Evolutionary conservation across 2,888 invertebrate species (phyloP), one percentile per base, ranked within the genome.

Genomic region (Polymixis lichenea): DNA sequence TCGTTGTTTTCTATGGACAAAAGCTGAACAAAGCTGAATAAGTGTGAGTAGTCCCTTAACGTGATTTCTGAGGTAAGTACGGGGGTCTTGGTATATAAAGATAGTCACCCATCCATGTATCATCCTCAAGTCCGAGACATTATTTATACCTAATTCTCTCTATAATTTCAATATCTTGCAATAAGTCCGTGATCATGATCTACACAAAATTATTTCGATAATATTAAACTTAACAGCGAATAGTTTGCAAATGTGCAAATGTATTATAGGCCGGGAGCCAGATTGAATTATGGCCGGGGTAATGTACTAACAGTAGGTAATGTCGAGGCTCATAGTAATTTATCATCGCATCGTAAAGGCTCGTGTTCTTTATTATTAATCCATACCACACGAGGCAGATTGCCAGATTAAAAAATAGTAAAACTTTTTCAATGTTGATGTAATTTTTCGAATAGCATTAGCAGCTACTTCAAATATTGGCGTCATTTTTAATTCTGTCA

Each of bases 281-380:
- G 70, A 75, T 72, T 81, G 83, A 86, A 72, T 88, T 84, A 86
- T 82, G 75, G n/a, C 56, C 38, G 56, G 51, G 62, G 56, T 82
- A 80, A 84, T 82, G 70, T 77, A 78, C 74, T 69, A 60, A 43
- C 64, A 70, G 68, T 58, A 38, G 19, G 81, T 78, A 79, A 86
- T 77, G 73, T 73, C 76, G 69, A 61, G 53, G 64, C 62, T 49
- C 65, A 11, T 32, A 62, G 62, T 72, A 72, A 84, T 84, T 84
- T 82, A 80, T 88, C 78, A 76, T 86, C 53, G 67, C 62, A 65
- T 56, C 68, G 38, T 66, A 73, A 32, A 67, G 46, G 58, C 60
- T 77, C 43, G 19, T 74, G 46, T 67, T 46, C 38, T 61, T 70
- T 58, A 74, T 77, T 73, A 75, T 74, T 65, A 62, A 61, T 68